Evolutionary conservation across 2,888 invertebrate species (phyloP).

Genomic region (Platycheirus rosarum): DNA sequence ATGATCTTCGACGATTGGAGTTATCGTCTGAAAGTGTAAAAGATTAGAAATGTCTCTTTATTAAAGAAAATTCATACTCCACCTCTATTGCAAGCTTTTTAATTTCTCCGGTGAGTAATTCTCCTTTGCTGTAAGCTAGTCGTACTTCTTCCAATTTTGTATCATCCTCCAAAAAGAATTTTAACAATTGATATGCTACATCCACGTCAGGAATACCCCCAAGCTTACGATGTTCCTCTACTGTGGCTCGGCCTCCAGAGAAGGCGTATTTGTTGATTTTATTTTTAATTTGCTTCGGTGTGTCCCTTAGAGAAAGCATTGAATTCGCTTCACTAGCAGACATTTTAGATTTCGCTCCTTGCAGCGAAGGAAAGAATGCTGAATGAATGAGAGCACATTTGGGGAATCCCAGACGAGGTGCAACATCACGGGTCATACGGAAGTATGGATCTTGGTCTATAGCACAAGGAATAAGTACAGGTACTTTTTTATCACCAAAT

Average conservation of each 20-base stretch:
- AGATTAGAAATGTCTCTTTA: not conserved
- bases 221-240: constrained; percentile 94
- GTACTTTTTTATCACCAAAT: constrained; percentile 89
- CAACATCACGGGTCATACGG: constrained; percentile 99
- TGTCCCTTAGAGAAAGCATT: constrained; percentile 97
- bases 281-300: constrained; percentile 96
- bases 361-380: constrained; percentile 95
- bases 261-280: constrained; percentile 99
- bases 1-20: constrained; percentile 91
- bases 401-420: constrained; percentile 92
- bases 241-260: constrained; percentile 96
- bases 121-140: constrained; percentile 85
- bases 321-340: constrained; percentile 97
- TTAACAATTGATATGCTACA: constrained; percentile 96
- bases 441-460: constrained; percentile 99
- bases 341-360: constrained; percentile 99
- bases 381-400: constrained; percentile 95
- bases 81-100: constrained; percentile 94
- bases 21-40: constrained; percentile 83
- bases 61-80: constrained; percentile 21
- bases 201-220: constrained; percentile 99
- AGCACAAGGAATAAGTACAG: constrained; percentile 95
- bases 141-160: constrained; percentile 89
- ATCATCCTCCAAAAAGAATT: constrained; percentile 98
- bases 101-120: constrained; percentile 95